A percentile compares a stretch with the other conserved stretches of the same genome.
These are phyloP conservation scores for Lethrus apterus DNA, from an alignment of 1,140 invertebrate species.

Conservation along the genomic window DNA sequence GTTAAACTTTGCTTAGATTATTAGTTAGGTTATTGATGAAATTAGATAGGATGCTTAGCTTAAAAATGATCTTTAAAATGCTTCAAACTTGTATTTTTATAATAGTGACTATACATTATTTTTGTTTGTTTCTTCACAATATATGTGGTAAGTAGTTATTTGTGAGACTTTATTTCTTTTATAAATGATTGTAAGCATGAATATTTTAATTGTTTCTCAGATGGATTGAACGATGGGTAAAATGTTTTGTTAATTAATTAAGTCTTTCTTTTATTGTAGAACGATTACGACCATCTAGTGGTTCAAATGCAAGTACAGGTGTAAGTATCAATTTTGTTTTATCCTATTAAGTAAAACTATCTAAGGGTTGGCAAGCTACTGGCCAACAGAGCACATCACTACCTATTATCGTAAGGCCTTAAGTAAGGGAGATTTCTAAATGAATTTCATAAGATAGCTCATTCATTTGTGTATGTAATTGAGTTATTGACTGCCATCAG, in stretches of 20 bases:
- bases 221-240: not conserved
- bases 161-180: constrained; percentile 9
- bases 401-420: too few relatives aligned
- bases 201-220: constrained; percentile 1
- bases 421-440: too few relatives aligned
- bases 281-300: constrained; percentile 50
- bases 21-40: not conserved
- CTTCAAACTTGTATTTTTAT: not conserved
- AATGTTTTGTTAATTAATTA: constrained; percentile 1
- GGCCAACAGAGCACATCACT: too few relatives aligned
- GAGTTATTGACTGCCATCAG: too few relatives aligned
- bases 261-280: constrained; percentile 43
- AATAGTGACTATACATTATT: not conserved
- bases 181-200: constrained; percentile 8
- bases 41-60: not conserved
- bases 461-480: too few relatives aligned
- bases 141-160: constrained; percentile 11
- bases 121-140: not conserved
- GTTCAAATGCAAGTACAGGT: constrained; percentile 42
- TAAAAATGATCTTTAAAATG: not conserved
- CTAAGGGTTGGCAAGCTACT: too few relatives aligned
- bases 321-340: constrained; percentile 37
- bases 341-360: constrained; percentile 10
- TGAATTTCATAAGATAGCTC: too few relatives aligned
- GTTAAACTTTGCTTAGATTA: not conserved